phyloP scores from a whole-genome alignment of 2,113 vertebrate species.

The Sylvietta virens region DNA sequence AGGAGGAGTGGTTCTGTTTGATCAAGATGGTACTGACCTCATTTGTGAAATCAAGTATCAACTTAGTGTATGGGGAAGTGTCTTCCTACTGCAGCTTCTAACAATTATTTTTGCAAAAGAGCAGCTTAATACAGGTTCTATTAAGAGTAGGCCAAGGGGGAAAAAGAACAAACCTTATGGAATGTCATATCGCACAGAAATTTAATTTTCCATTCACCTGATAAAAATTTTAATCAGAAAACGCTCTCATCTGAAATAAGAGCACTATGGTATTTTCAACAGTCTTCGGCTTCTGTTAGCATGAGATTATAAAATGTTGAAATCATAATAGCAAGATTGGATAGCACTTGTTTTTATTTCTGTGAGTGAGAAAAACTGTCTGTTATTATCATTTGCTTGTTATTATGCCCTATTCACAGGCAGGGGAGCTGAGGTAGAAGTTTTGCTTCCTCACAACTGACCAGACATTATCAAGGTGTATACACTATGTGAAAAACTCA shows the following conservation, averaged over 20 bases:
- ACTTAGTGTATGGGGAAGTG: neutral
- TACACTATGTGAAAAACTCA: neutral
- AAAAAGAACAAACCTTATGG: neutral
- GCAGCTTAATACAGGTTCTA: neutral
- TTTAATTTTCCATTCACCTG: neutral
- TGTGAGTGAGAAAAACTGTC: neutral
- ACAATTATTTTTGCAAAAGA: neutral
- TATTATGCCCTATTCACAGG: neutral
- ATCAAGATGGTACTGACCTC: conserved; percentile 48
- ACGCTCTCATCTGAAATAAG: neutral
- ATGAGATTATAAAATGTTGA: neutral
- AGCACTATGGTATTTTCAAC: neutral
- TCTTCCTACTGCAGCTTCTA: neutral
- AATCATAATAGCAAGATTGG: neutral
- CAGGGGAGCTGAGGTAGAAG: neutral
- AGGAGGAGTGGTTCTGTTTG: neutral
- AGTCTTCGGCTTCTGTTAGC: neutral
- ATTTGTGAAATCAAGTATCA: conserved; percentile 15
- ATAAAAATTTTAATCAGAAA: neutral
- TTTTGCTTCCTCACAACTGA: neutral
- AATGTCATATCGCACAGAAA: neutral
- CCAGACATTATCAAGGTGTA: neutral
- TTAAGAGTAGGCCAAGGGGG: neutral
- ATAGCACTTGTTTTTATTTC: neutral
- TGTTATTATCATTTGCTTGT: neutral